A percentile compares a stretch with the other conserved stretches of the same genome.
These are phyloP conservation scores for Hyaena hyaena DNA, from an alignment of 2,113 vertebrate genomes.

Conservation along the genomic window DNA sequence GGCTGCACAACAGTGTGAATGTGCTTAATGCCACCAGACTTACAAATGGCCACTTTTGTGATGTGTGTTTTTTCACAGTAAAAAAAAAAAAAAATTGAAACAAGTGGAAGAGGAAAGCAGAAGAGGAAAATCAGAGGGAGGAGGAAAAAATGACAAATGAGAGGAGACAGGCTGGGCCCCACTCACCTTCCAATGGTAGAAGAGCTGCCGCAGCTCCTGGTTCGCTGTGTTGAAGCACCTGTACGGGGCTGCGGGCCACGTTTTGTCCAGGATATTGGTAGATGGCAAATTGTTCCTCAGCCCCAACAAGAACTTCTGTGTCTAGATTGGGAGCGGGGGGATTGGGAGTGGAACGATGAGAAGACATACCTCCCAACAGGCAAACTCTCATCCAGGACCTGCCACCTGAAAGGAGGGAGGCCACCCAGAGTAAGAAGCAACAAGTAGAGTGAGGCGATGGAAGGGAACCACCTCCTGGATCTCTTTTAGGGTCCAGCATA, in stretches of 20 bases:
- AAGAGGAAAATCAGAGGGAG: not conserved
- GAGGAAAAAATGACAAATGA: not conserved
- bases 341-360: not conserved
- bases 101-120: not conserved
- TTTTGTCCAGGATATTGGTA: constrained; percentile 67
- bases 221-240: constrained; percentile 76
- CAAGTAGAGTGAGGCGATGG: not conserved
- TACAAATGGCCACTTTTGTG: not conserved
- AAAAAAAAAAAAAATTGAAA: no score
- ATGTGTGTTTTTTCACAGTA: not conserved
- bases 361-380: not conserved
- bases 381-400: not conserved
- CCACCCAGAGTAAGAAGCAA: not conserved
- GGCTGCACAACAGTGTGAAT: not conserved
- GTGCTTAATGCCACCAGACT: not conserved
- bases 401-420: not conserved
- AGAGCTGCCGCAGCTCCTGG: constrained; percentile 84
- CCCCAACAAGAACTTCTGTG: constrained; percentile 82
- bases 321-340: constrained; percentile 67
- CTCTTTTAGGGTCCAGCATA: not conserved
- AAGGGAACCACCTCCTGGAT: not conserved
- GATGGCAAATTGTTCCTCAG: constrained; percentile 83
- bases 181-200: constrained; percentile 86
- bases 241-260: constrained; percentile 83
- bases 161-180: rapidly evolving